Conservation (phyloP, 2,888 invertebrate genomes). For the Rhopalosiphum nymphaeae region DNA sequence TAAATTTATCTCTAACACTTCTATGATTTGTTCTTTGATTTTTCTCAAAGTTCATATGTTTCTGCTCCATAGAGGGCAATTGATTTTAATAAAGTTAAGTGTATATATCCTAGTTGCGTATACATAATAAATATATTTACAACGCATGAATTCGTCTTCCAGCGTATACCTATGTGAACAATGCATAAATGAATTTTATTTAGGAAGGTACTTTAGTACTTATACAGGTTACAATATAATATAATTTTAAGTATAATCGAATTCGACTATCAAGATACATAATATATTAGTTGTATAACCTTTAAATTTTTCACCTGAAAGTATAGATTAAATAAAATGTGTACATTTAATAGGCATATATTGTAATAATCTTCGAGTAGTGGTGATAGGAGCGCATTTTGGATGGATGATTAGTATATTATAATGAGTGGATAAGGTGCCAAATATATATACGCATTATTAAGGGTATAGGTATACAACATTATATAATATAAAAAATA, state of each 20-base stretch:
- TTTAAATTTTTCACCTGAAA: background rate
- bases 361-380: background rate
- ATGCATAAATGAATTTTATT: too few species aligned
- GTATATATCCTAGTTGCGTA: background rate
- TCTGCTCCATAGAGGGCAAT: too few species aligned
- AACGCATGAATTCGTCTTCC: background rate
- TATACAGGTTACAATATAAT: background rate
- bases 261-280: background rate
- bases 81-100: too few species aligned
- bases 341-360: background rate
- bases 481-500: background rate
- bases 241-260: background rate
- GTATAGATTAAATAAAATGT: background rate
- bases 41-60: too few species aligned
- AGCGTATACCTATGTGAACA: too few species aligned
- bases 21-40: too few species aligned
- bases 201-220: too few species aligned
- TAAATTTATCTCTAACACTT: too few species aligned
- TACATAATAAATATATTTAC: background rate
- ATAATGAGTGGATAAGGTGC: constrained; percentile 27
- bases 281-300: background rate
- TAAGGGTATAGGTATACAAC: background rate
- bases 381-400: too few species aligned
- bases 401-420: background rate
- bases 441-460: background rate